These are phyloP conservation scores for Tenthredo notha DNA, from an alignment of 2,888 invertebrate genomes.

Conservation along the genomic window DNA sequence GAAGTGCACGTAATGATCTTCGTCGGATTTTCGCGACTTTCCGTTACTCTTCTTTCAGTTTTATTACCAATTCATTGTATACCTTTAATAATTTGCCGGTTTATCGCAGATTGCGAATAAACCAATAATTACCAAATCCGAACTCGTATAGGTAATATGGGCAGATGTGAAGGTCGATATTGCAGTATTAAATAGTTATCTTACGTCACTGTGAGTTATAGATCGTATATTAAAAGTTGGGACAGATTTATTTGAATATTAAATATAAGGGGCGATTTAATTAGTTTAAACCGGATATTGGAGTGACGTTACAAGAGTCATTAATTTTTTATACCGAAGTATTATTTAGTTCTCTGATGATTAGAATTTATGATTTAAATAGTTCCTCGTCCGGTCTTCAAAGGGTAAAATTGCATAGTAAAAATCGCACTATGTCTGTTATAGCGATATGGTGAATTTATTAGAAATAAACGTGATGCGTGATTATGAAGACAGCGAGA, in stretches of 20 bases:
- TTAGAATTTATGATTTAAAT: conserved; percentile 5
- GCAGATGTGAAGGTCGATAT: background rate
- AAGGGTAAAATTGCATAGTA: background rate
- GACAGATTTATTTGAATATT: conserved; percentile 1
- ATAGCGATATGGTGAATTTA: conserved; percentile 24
- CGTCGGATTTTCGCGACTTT: background rate
- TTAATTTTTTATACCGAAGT: background rate
- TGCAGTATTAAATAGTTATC: background rate
- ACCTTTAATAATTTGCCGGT: background rate
- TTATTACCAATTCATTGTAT: background rate
- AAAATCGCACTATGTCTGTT: background rate
- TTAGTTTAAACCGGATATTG: background rate
- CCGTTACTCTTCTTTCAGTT: background rate
- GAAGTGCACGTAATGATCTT: conserved; percentile 20
- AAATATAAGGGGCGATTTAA: background rate
- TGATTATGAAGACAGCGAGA: background rate
- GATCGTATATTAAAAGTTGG: background rate
- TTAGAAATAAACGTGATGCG: background rate
- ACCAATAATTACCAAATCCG: background rate
- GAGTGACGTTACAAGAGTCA: background rate
- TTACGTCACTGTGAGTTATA: background rate
- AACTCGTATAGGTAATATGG: background rate
- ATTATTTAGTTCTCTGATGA: background rate
- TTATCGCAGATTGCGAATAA: background rate
- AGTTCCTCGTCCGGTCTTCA: background rate